Base-by-base conservation (phyloP, 1,140 invertebrate genomes). In the Arctopsyche grandis region DNA sequence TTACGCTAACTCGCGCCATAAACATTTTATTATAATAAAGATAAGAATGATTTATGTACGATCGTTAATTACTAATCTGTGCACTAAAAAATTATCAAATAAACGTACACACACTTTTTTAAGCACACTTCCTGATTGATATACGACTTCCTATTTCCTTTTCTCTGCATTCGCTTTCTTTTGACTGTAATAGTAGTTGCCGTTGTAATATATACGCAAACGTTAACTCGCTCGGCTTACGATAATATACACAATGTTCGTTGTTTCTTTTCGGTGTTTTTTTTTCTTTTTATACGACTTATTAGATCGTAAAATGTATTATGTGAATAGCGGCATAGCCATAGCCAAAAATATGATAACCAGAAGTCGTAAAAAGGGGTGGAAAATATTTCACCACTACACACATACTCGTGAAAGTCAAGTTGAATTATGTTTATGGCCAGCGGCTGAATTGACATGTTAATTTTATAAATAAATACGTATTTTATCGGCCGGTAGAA, bases 341-440 rank as follows among this genome's bases (percentile, higher is more conserved):
- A 74, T 58, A 58, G 71, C 71, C 43, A 48, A 74, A 38, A 74
- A 74, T 74, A 74, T 74, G 71, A 74, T 74, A 74, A 26, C 46
- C 71, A 74, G 48, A 52, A 74, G 71, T 74, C 71, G 52, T 74
- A 74, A 74, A 73, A 70, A 70, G 69, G 24, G 26, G 69, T 52
- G 69, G 14, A 44, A 26, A 70, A 70, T 70, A 70, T 70, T 70
- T 66, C 24, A 22, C 21, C 63, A 48, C 38, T 44, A 56, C 48
- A 58, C 24, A 48, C n/a, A 48, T 46, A 74, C 43, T 74, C 71
- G 43, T 74, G 71, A 74, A 74, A 74, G 71, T 74, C 71, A 22
- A 48, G 46, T 74, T 46, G 71, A 74, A 74, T 74, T 74, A 74
- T 74, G 26, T 74, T 74, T 74, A 74, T 58, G 46, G 43, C 21